phyloP scores from a whole-genome alignment of 1,140 invertebrate species.

The Neuroterus valhalla region DNA sequence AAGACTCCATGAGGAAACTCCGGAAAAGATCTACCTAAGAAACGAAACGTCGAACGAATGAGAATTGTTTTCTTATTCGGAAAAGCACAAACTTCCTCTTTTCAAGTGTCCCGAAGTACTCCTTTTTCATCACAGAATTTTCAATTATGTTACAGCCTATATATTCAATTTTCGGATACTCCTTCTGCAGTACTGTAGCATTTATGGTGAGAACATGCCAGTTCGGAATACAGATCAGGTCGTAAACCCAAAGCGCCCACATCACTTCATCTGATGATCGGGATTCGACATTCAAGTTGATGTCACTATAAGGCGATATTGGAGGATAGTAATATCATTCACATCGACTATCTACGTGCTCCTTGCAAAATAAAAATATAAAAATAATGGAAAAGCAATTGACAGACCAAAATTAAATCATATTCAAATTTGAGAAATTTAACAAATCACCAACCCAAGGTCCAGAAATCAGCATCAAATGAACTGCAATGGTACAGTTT shows the following conservation, averaged over 20 bases:
- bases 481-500: too few relatives aligned
- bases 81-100: too few relatives aligned
- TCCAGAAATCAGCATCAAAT: too few relatives aligned
- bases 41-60: too few relatives aligned
- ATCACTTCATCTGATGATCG: background rate
- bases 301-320: conserved; percentile 7
- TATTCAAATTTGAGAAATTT: too few relatives aligned
- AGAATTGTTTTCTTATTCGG: too few relatives aligned
- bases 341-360: background rate
- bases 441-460: too few relatives aligned
- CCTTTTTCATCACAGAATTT: background rate
- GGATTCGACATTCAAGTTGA: conserved; percentile 8
- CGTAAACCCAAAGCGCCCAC: conserved; percentile 12
- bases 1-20: background rate
- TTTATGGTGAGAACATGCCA: conserved; percentile 4
- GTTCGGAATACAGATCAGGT: conserved; percentile 11
- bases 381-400: too few relatives aligned
- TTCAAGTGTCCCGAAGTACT: too few relatives aligned
- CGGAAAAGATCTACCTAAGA: background rate
- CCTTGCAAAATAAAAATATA: background rate
- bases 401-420: too few relatives aligned
- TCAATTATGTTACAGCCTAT: background rate
- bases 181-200: background rate
- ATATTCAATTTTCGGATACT: background rate
- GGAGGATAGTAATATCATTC: conserved; percentile 1